Evolutionary conservation across 2,888 invertebrate species (phyloP).

Genomic region (Augochlorella aurata): DNA sequence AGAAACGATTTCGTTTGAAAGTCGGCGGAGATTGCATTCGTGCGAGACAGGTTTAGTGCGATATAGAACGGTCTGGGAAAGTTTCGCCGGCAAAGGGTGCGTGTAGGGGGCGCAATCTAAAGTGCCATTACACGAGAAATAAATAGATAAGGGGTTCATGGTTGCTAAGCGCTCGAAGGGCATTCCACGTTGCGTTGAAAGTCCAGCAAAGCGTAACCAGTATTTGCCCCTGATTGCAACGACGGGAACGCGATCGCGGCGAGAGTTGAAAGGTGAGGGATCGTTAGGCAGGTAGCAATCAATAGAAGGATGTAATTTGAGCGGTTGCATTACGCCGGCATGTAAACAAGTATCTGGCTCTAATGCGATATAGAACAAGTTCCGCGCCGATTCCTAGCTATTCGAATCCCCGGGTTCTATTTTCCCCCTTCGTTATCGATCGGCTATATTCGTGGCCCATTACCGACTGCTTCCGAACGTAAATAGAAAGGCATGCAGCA

Average conservation of each 20-base stretch:
- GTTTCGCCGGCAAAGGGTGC: background rate
- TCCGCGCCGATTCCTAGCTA: background rate
- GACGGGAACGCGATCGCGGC: slow-evolving; percentile 29
- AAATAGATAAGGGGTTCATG: slow-evolving; percentile 6
- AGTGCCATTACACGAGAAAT: slow-evolving; percentile 8
- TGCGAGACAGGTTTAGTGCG: background rate
- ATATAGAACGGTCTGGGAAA: background rate
- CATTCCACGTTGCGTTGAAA: slow-evolving; percentile 12
- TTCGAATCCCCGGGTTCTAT: background rate
- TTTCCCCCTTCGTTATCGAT: background rate
- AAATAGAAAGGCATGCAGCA: background rate
- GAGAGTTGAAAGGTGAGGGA: slow-evolving; percentile 43
- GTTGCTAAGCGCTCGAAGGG: slow-evolving; percentile 23
- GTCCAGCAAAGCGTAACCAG: slow-evolving; percentile 26
- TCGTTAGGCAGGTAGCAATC: slow-evolving; percentile 38
- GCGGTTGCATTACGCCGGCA: slow-evolving; percentile 26
- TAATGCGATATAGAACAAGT: slow-evolving; percentile 7
- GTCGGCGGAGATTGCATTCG: background rate
- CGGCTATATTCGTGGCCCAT: background rate
- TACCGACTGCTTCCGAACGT: background rate
- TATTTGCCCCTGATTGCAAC: slow-evolving; percentile 14
- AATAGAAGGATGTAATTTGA: slow-evolving; percentile 37
- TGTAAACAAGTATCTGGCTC: slow-evolving; percentile 27
- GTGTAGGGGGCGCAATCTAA: background rate
- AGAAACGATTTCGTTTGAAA: background rate